Conservation (phyloP, 2,797 vertebrate species). For the Cossypha polioptera region DNA sequence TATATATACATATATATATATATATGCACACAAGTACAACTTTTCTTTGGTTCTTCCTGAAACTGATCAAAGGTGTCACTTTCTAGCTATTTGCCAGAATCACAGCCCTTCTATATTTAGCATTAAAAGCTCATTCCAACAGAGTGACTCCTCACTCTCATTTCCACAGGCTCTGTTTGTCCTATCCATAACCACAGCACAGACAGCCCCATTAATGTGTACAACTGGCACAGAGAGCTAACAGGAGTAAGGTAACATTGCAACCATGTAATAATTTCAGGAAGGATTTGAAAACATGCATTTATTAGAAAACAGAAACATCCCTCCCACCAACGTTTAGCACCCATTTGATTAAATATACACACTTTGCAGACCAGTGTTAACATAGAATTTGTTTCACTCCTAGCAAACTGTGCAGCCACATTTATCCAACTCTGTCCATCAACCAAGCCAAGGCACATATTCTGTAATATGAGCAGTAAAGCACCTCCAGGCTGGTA, state of each 20-base stretch:
- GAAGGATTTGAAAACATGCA: not conserved
- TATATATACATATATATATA: rapidly evolving
- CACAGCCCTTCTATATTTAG: slow-evolving; percentile 15
- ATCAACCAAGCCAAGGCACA: not conserved
- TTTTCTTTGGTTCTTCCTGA: not conserved
- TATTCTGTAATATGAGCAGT: not conserved
- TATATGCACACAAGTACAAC: not conserved
- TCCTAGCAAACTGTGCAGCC: not conserved
- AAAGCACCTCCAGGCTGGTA: not conserved
- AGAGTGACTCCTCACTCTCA: not conserved
- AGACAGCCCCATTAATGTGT: not conserved
- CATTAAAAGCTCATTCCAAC: not conserved
- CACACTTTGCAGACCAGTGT: not conserved
- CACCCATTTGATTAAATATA: not conserved
- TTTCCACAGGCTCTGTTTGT: not conserved
- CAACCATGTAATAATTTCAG: not conserved
- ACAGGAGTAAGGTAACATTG: not conserved
- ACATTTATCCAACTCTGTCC: not conserved
- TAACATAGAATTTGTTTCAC: not conserved
- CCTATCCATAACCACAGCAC: not conserved
- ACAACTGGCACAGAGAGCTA: not conserved
- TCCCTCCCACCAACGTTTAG: not conserved
- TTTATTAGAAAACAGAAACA: not conserved
- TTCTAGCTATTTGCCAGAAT: not conserved
- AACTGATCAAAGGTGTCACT: not conserved